Percentiles rank a stretch among this genome's conserved stretches.
Evolutionary conservation across 2,797 vertebrate genomes (phyloP).

Genomic region (Microchirus variegatus): DNA sequence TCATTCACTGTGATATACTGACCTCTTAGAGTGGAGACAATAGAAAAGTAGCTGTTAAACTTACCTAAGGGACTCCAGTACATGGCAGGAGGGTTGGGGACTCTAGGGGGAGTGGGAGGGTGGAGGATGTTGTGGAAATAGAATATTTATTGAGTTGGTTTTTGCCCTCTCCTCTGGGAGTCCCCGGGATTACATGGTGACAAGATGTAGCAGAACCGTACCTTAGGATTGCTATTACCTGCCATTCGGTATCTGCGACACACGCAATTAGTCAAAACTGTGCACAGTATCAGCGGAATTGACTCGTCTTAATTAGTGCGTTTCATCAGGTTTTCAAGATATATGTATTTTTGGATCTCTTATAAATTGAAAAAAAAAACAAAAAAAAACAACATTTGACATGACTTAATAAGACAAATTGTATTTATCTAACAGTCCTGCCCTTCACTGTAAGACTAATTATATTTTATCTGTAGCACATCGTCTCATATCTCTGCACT

Average conservation of each 20-base stretch:
- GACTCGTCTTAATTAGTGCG: too few relatives aligned
- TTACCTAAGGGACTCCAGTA: conserved; percentile 82
- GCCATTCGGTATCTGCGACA: conserved; percentile 31
- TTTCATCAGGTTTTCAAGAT: too few relatives aligned
- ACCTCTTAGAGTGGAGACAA: conserved; percentile 86
- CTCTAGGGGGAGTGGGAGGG: conserved; percentile 6
- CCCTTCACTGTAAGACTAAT: conserved; percentile 49
- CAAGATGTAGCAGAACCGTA: conserved; percentile 57
- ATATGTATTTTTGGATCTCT: too few relatives aligned
- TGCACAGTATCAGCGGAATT: neutral
- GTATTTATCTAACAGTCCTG: conserved; percentile 14
- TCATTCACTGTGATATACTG: conserved; percentile 87
- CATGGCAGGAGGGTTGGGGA: conserved; percentile 52
- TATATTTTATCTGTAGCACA: conserved; percentile 64
- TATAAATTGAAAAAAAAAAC: neutral
- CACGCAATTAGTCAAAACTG: conserved; percentile 8
- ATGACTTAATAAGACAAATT: conserved; percentile 9
- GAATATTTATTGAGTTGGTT: conserved; percentile 84
- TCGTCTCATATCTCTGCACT: conserved; percentile 47
- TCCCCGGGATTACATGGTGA: conserved; percentile 65
- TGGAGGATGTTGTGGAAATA: conserved; percentile 65
- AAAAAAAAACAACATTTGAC: neutral
- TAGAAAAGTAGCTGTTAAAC: conserved; percentile 88
- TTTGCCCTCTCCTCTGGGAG: conserved; percentile 63
- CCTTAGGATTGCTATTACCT: conserved; percentile 61